Evolutionary conservation across 2,113 vertebrate species (phyloP), one percentile per base, ranked within the genome.

Genomic region (Mellivora capensis): DNA sequence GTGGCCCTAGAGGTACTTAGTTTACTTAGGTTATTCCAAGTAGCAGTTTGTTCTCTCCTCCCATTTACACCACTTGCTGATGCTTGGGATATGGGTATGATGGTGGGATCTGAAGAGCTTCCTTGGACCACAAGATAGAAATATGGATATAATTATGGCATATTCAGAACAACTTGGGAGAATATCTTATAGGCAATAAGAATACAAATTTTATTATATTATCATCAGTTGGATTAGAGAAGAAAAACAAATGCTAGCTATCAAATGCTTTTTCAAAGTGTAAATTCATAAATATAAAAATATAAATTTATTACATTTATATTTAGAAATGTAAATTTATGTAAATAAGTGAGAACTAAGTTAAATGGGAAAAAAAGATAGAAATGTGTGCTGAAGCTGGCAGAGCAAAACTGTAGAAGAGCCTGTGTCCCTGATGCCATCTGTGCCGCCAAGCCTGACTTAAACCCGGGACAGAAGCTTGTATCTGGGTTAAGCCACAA

Each of bases 101-200:
- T 59, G 1, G 29, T 71, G 52, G 49, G 7, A 64, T 86, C 37
- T 77, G 21, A 54, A 82, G 71, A 62, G 5, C 4, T 76, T 37
- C 37, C 44, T 85, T 91, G 0, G 6, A 25, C 59, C n/a, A 62
- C 6, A 54, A 54, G 42, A 49, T 49, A 31, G 37, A 77, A 87
- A 27, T 9, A 52, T 52, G 15, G 49, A 49, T 54, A 49, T 31
- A 93, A 90, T 44, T 84, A 71, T 91, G 29, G 29, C 34, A 79
- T 37, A 83, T 21, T 67, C 86, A 77, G 69, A 97, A 94, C 7
- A 98, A 92, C 10, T 54, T 83, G 31, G 21, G n/a, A 87, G 42
- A 95, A 69, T 9, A 54, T 6, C 54, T 91, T 88, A 76, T 0
- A 87, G 77, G 42, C 23, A 94, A 9, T 29, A 79, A 87, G 13